Percentiles rank a stretch among this genome's conserved stretches.
Conservation (phyloP, 2,113 vertebrate genomes). For the Isurus oxyrinchus region DNA sequence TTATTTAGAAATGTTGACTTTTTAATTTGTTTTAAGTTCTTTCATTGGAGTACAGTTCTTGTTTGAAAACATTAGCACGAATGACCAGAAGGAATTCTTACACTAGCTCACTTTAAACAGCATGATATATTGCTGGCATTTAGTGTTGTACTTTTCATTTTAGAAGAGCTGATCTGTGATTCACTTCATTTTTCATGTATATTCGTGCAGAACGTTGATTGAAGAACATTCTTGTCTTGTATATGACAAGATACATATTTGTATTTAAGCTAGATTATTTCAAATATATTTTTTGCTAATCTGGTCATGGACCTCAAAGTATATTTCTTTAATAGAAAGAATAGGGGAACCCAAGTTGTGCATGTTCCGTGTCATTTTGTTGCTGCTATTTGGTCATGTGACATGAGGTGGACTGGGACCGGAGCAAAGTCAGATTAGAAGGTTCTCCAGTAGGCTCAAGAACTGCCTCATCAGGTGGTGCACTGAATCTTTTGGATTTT, state of each 20-base stretch:
- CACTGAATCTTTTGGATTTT: not conserved
- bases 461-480: not conserved
- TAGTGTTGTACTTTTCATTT: not conserved
- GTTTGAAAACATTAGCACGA: not conserved
- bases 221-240: not conserved
- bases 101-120: not conserved
- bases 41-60: not conserved
- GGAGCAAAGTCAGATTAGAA: not conserved
- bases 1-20: constrained; percentile 6
- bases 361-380: not conserved
- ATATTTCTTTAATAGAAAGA: not conserved
- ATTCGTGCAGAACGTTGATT: not conserved
- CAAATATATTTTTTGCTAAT: not conserved
- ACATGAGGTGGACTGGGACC: not conserved
- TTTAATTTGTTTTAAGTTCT: not conserved
- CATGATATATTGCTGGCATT: not conserved
- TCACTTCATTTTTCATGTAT: not conserved
- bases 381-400: not conserved
- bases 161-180: not conserved
- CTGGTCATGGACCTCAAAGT: not conserved
- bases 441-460: not conserved
- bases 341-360: not conserved
- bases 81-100: not conserved
- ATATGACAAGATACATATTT: not conserved
- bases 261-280: not conserved